Evolutionary conservation across 2,888 invertebrate species (phyloP), one percentile per base, ranked within the genome.

Genomic region (Galeruca laticollis): DNA sequence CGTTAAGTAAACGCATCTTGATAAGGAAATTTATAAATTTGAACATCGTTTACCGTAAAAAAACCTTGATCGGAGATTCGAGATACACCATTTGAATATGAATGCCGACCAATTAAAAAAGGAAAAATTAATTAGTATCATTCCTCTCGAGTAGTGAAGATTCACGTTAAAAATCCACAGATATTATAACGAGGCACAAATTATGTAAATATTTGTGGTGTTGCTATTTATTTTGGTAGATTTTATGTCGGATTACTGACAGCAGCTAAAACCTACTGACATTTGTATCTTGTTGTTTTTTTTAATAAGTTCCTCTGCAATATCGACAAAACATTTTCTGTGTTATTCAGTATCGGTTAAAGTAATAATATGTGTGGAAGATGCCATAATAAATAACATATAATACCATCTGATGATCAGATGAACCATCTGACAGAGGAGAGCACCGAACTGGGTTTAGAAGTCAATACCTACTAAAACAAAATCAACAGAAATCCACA

Each of bases 141-240:
- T 67, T 68, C 67, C 59, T 67, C 64, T 51, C 66, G 43, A 15
- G 60, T 35, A 18, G 26, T 54, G 40, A 35, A 18, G 52, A 68
- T 71, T 71, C 62, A 52, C 62, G 21, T 65, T 52, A 47, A 47
- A 61, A 65, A 52, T 52, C 61, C 33, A 43, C 4, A 56, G 52
- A 66, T 49, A 47, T 69, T 70, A 71, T 68, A 65, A 59, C 43
- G 51, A 57, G 61, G 59, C 52, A 63, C 62, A 64, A 66, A 60
- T 56, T 66, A 68, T 70, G 68, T 61, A 73, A 63, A 73, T 73
- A 70, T 73, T 68, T 60, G 13, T 31, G 13, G 54, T n/a, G 13
- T 31, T n/a, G 26, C 54, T 31, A 69, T 69, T 69, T 63, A 49
- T 69, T 59, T 63, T 15, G 47, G 18, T 18, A 18, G 47, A 47